A percentile compares a stretch with the other conserved stretches of the same genome.
Conservation (phyloP, 2,113 vertebrate species). For the Pelusios castaneus region DNA sequence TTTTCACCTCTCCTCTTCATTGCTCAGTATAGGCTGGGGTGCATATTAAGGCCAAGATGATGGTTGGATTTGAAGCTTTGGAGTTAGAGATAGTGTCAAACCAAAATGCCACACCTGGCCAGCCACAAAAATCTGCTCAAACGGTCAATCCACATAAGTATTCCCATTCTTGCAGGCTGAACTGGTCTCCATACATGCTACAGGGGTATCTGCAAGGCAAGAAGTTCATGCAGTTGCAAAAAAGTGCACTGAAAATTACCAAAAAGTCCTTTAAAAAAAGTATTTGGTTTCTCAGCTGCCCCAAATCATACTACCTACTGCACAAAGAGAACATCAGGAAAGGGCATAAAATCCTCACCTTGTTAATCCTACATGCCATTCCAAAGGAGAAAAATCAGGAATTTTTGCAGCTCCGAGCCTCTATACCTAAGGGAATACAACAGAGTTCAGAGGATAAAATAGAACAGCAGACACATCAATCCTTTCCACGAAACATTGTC, state of each 20-base stretch:
- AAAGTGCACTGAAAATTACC: background rate
- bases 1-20: background rate
- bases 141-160: background rate
- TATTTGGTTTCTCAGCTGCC: constrained; percentile 19
- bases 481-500: background rate
- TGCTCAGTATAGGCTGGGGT: background rate
- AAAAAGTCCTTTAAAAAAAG: constrained; percentile 41
- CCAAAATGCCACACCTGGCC: background rate
- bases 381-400: background rate
- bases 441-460: background rate
- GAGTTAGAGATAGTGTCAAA: background rate
- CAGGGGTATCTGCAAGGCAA: background rate
- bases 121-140: background rate
- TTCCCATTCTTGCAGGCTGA: background rate
- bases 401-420: background rate
- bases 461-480: background rate
- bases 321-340: background rate
- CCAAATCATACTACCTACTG: constrained; percentile 4
- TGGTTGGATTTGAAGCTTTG: background rate
- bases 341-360: constrained; percentile 36
- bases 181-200: background rate
- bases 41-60: background rate
- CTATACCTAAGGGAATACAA: background rate
- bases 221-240: constrained; percentile 4
- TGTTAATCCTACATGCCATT: constrained; percentile 19